A percentile compares a stretch with the other conserved stretches of the same genome.
Conservation (phyloP, 2,113 vertebrate species). For the Aleadryas rufinucha region DNA sequence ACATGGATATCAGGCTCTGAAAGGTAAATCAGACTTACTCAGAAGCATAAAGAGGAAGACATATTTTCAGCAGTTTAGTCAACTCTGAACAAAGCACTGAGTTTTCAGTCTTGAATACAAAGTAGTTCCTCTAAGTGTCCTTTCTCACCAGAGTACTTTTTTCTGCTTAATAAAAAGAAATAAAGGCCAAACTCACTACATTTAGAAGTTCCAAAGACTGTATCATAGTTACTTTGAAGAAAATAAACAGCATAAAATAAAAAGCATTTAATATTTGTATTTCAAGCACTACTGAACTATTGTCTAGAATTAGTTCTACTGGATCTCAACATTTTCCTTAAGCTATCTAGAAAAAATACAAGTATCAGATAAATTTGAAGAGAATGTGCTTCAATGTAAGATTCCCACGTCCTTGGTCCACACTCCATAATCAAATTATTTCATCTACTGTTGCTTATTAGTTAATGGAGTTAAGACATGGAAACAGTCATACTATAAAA, state of each 20-base stretch:
- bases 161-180: neutral
- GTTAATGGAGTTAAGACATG: neutral
- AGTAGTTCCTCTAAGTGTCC: neutral
- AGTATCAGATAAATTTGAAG: neutral
- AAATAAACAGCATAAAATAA: neutral
- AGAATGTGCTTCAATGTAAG: neutral
- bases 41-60: neutral
- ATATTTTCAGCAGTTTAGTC: neutral
- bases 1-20: neutral
- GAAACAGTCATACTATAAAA: neutral
- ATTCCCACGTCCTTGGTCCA: fast-evolving
- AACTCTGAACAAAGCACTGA: neutral
- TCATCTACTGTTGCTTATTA: neutral
- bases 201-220: neutral
- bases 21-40: neutral
- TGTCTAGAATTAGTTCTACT: neutral
- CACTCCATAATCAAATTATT: neutral
- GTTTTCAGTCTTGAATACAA: neutral
- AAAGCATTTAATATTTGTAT: neutral
- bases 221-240: neutral
- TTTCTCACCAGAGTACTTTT: neutral
- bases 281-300: neutral
- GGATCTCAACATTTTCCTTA: neutral
- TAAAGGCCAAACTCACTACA: neutral
- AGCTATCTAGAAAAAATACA: neutral